These are phyloP conservation scores for Gracilinanus agilis DNA, from an alignment of 2,113 vertebrate genomes.

Conservation along the genomic window DNA sequence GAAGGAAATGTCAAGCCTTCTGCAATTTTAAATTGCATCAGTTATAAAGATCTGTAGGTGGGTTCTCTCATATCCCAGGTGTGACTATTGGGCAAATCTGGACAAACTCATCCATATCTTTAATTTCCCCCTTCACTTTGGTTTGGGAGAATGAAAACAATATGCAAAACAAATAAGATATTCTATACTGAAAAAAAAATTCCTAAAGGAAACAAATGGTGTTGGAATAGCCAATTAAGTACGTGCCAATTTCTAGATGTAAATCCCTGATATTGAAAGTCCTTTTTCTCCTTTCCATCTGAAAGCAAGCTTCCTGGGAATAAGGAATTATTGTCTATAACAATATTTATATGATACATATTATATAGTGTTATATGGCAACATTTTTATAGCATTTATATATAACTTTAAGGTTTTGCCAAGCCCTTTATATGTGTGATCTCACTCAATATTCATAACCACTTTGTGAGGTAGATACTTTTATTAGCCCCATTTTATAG, in stretches of 20 bases:
- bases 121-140: neutral
- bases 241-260: neutral
- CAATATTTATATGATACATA: neutral
- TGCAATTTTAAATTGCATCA: slow-evolving; percentile 65
- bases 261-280: neutral
- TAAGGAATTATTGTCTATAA: neutral
- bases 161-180: neutral
- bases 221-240: neutral
- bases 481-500: neutral
- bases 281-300: neutral
- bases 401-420: neutral
- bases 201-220: neutral
- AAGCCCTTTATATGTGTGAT: neutral
- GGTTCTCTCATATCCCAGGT: neutral
- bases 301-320: neutral
- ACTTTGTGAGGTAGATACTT: neutral
- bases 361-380: neutral
- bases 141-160: neutral
- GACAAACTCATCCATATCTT: neutral
- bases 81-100: neutral
- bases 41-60: slow-evolving; percentile 72
- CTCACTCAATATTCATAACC: neutral
- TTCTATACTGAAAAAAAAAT: neutral
- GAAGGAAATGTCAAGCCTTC: slow-evolving; percentile 63
- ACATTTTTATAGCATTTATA: neutral